Evolutionary conservation across 1,140 invertebrate species (phyloP), one percentile per base, ranked within the genome.

Genomic region (Drosophila nebulosa): DNA sequence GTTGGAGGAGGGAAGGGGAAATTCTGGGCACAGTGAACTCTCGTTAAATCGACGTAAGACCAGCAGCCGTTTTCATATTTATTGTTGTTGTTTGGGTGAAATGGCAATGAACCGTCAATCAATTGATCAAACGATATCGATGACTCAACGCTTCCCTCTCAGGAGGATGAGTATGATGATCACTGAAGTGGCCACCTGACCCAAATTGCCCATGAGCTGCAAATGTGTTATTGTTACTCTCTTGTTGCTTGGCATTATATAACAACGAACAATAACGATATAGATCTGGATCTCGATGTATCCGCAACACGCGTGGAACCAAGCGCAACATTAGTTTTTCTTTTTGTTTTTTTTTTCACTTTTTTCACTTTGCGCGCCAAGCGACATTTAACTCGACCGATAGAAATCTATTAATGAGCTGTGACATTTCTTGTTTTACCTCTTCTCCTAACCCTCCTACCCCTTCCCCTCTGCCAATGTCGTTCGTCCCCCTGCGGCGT

Each of bases 401-500:
- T 85, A 30, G 27, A 24, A 62, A 81, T 85, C 78, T 86, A 85
- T 85, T 86, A 86, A 78, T 86, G 81, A 80, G 80, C 80, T 86
- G 81, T 78, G 81, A 78, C 66, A 67, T 64, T 76, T 76, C 59
- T 39, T 50, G 35, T 59, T 55, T 27, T 30, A 24, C 14, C 36
- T 62, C 36, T 62, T 63, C 39, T 42, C 22, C 35, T n/a, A n/a
- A n/a, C n/a, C n/a, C n/a, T n/a, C n/a, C n/a, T n/a, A n/a, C 14
- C 27, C n/a, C 52, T 9, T n/a, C 42, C 7, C 7, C 6, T 4
- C 42, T 6, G 18, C 35, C 10, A 36, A 36, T 14, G 12, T n/a
- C n/a, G 12, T 36, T 9, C 12, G 3, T 14, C n/a, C n/a, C 35
- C 36, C 39, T 42, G 12, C 3, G 12, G 1, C 2, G 1, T 16